These are phyloP conservation scores for Zele albiditarsus DNA, from an alignment of 2,888 invertebrate species.

Conservation along the genomic window DNA sequence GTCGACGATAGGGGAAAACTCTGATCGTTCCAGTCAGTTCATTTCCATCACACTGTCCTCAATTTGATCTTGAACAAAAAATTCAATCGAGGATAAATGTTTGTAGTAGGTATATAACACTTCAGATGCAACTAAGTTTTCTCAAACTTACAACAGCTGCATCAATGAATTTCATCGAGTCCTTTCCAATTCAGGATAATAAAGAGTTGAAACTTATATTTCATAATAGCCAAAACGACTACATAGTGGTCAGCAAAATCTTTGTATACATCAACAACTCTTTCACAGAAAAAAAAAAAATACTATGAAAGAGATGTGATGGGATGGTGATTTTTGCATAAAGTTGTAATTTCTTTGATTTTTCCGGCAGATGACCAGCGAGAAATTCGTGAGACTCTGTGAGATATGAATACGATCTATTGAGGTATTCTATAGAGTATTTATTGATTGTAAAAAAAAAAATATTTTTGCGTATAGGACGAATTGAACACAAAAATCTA, in stretches of 20 bases:
- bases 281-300: too few species aligned
- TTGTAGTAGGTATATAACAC: neutral
- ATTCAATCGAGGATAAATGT: neutral
- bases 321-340: constrained; percentile 38
- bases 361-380: constrained; percentile 46
- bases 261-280: neutral
- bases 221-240: neutral
- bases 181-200: neutral
- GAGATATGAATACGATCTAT: neutral
- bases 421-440: neutral
- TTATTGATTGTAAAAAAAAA: too few species aligned
- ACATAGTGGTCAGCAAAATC: neutral
- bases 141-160: too few species aligned
- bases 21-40: neutral
- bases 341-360: constrained; percentile 33
- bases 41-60: neutral
- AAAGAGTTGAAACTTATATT: neutral
- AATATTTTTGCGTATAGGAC: too few species aligned
- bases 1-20: neutral
- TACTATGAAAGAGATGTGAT: too few species aligned
- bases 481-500: neutral
- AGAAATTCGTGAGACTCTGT: constrained; percentile 27
- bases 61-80: neutral
- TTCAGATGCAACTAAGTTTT: too few species aligned
- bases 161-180: too few species aligned